Evolutionary conservation across 1,140 invertebrate genomes (phyloP).

Genomic region (Sarcophaga peregrina): DNA sequence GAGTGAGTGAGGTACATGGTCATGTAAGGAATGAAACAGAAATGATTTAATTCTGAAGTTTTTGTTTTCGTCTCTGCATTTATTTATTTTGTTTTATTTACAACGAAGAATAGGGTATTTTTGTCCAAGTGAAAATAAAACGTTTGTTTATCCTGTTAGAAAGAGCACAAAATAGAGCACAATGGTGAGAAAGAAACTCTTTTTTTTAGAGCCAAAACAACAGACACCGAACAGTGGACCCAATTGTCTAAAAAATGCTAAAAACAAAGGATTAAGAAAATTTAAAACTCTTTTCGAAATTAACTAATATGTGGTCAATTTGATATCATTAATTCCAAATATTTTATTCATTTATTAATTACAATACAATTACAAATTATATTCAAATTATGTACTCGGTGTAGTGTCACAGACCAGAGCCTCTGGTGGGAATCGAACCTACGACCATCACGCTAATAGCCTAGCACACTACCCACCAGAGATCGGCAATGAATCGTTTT

Average conservation of each 20-base stretch:
- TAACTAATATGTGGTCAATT: neutral
- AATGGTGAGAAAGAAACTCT: neutral
- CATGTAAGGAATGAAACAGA: neutral
- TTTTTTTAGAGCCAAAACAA: neutral
- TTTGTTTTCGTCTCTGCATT: neutral
- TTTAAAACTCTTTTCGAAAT: neutral
- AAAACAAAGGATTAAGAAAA: neutral
- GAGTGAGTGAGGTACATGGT: neutral
- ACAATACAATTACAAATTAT: too few species aligned
- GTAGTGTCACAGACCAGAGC: too few species aligned
- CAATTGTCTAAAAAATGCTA: neutral
- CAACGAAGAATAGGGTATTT: neutral
- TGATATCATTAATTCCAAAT: neutral
- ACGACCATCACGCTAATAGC: too few species aligned
- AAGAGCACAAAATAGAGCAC: neutral
- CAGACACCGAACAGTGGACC: neutral
- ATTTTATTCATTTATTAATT: too few species aligned
- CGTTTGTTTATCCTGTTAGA: slow-evolving; percentile 30
- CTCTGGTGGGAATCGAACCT: too few species aligned
- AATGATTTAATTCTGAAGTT: slow-evolving; percentile 40
- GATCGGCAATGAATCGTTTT: too few species aligned
- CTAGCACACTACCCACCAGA: too few species aligned
- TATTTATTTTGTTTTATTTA: too few species aligned
- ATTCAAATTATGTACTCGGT: too few species aligned
- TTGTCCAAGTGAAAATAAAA: neutral